phyloP scores from a whole-genome alignment of 2,113 vertebrate species.

The Anas platyrhynchos region DNA sequence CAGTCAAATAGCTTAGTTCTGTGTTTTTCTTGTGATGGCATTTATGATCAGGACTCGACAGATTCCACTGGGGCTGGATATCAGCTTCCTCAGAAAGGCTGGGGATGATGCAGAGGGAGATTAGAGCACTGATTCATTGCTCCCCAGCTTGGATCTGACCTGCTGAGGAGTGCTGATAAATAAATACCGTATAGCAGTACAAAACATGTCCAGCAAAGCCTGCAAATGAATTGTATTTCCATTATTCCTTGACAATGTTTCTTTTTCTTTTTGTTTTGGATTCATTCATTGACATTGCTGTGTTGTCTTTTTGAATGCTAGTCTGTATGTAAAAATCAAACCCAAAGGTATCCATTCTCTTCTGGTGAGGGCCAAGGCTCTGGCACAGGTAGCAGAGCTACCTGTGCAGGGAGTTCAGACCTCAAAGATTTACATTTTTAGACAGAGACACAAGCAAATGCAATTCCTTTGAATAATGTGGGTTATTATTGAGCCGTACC shows the following conservation, averaged over 20 bases:
- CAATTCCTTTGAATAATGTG: not conserved
- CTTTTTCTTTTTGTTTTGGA: not conserved
- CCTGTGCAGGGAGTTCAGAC: not conserved
- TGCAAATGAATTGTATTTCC: not conserved
- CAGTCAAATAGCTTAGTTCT: not conserved
- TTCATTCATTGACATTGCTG: not conserved
- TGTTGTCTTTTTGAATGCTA: not conserved
- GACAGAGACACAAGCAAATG: not conserved
- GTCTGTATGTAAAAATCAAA: not conserved
- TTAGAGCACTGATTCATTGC: slow-evolving; percentile 50
- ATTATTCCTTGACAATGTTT: not conserved
- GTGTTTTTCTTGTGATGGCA: not conserved
- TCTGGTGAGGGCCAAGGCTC: not conserved
- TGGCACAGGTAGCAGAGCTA: not conserved
- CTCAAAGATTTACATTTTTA: not conserved
- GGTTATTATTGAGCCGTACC: rapidly evolving
- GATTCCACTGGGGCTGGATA: slow-evolving; percentile 21
- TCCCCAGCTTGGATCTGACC: slow-evolving; percentile 19
- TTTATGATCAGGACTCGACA: not conserved
- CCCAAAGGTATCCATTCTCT: not conserved
- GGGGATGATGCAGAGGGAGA: not conserved
- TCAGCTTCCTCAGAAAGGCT: slow-evolving; percentile 22
- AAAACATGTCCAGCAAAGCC: not conserved
- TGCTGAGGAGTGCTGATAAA: slow-evolving; percentile 13
- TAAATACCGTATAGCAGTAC: not conserved